phyloP scores from a whole-genome alignment of 2,113 vertebrate genomes.

The Toxotes chatareus region DNA sequence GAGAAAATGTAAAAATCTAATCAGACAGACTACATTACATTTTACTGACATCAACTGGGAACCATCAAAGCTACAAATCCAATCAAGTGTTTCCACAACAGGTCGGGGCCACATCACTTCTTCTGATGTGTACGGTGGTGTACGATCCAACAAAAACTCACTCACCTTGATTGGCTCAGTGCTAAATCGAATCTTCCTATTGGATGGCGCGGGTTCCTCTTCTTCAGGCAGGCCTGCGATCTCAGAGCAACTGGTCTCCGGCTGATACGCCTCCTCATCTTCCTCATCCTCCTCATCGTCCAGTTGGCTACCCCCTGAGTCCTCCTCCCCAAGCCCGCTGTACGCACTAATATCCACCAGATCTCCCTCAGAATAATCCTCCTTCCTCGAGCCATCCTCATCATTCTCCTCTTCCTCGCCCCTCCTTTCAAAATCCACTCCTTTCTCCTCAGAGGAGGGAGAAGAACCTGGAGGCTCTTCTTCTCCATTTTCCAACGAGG shows the following conservation, averaged over 20 bases:
- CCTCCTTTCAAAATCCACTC: constrained; percentile 56
- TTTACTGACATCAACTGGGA: not conserved
- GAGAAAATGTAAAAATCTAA: not conserved
- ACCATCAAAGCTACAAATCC: not conserved
- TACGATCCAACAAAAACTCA: not conserved
- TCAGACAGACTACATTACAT: not conserved
- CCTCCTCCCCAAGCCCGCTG: constrained; percentile 94
- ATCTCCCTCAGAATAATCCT: constrained; percentile 96
- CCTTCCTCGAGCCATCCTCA: constrained; percentile 90
- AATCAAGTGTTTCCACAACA: not conserved
- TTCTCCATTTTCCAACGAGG: constrained; percentile 83
- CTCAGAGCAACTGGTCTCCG: constrained; percentile 91
- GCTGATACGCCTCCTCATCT: constrained; percentile 88
- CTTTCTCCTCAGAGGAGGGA: constrained; percentile 49
- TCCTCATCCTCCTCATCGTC: constrained; percentile 95
- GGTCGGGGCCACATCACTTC: not conserved
- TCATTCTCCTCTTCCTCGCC: constrained; percentile 70
- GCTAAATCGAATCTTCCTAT: constrained; percentile 95
- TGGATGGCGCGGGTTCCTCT: constrained; percentile 87
- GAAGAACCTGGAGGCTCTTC: constrained; percentile 58
- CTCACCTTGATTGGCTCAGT: constrained; percentile 94
- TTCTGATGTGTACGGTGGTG: not conserved
- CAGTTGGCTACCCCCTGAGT: constrained; percentile 96
- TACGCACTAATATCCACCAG: constrained; percentile 98
- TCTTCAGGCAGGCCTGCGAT: constrained; percentile 92